Base-by-base conservation (phyloP, 2,113 vertebrate genomes). In the Cettia cetti region DNA sequence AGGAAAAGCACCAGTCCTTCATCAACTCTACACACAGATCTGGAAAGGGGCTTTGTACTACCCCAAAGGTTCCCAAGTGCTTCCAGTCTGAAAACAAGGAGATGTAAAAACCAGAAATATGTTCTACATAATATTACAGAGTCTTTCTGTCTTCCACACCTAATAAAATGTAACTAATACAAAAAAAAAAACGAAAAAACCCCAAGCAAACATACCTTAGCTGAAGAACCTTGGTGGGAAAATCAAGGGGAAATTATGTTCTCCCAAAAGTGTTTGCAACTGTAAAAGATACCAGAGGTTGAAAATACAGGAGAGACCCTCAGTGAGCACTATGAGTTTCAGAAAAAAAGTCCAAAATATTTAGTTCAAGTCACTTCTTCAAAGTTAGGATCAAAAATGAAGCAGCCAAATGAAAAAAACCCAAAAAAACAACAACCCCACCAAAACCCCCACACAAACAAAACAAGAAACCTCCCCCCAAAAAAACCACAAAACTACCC, bases 201-300 rank as follows among this genome's bases (percentile, higher is more conserved):
- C n/a, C n/a, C n/a, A 75, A 82, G 17, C 27, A 89, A 86, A 82
- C 75, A 19, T 94, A 95, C 94, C 93, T 91, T 47, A 70, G 70
- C 39, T 80, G 68, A 63, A 44, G 76, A 91, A 80, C 61, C 50
- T 35, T 52, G 39, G 17, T 70, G 20, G 37, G n/a, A 85, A 79
- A 86, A 26, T 59, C 2, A 2, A 77, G 39, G 11, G n/a, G 59
- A 83, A 95, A 71, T 80, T 28, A 80, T 0, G 0, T 50, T 45
- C 45, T 85, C 13, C 11, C 31, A 50, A 79, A 82, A 65, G 45
- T 47, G 88, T 65, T 49, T 72, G 45, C 35, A 39, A 26, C 28
- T 27, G 6, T 65, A 40, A 71, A 57, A 86, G 30, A 53, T 39
- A 79, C 5, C 35, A 68, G 57, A 78, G 31, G 18, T 75, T 71